Evolutionary conservation across 2,113 vertebrate species (phyloP).

Genomic region (Burhinus oedicnemus): DNA sequence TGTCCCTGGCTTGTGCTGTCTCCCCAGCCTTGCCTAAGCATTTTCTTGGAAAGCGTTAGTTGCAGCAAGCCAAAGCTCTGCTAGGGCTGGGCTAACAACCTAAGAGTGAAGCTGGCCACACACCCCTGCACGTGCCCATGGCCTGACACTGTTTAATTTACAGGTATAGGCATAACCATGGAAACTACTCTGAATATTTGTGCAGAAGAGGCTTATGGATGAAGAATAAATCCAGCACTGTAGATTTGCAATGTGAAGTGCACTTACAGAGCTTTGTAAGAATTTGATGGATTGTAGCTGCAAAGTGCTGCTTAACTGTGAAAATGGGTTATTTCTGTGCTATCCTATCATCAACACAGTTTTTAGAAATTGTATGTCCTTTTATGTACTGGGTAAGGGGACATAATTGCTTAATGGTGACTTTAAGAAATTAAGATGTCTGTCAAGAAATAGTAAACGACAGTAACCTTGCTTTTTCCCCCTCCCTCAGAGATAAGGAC

Average conservation of each 20-base stretch:
- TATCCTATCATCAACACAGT: not conserved
- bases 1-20: not conserved
- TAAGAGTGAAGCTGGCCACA: not conserved
- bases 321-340: conserved; percentile 9
- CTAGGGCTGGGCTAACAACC: not conserved
- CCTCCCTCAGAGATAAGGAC: not conserved
- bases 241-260: not conserved
- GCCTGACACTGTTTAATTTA: not conserved
- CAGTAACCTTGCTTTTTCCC: not conserved
- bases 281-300: conserved; percentile 5
- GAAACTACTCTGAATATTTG: not conserved
- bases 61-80: not conserved
- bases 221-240: not conserved
- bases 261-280: not conserved
- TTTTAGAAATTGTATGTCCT: not conserved
- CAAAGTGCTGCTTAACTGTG: not conserved
- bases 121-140: fast-evolving
- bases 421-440: not conserved
- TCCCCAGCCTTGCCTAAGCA: not conserved
- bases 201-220: not conserved
- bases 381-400: not conserved
- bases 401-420: not conserved
- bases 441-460: not conserved
- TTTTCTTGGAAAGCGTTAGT: not conserved
- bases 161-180: not conserved